These are phyloP conservation scores for Hypomecis atomaria DNA, from an alignment of 2,888 invertebrate species.

Conservation along the genomic window DNA sequence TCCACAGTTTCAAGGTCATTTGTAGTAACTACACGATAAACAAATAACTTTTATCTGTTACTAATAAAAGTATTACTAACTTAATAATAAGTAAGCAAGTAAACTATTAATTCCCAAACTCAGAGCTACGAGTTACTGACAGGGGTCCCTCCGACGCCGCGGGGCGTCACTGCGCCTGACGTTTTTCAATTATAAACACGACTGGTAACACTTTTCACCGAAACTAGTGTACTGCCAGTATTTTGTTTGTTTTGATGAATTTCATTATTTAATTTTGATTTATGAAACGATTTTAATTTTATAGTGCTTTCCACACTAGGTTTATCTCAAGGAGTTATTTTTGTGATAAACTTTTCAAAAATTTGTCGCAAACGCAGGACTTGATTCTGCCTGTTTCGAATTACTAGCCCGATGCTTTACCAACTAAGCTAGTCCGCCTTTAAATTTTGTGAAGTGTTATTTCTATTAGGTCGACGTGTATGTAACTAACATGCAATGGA, in stretches of 20 bases:
- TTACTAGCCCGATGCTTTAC: no score
- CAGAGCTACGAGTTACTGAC: slow-evolving; percentile 40
- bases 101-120: slow-evolving; percentile 24
- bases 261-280: slow-evolving; percentile 4
- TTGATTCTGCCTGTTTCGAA: no score
- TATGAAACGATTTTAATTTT: no score
- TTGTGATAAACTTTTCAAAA: no score
- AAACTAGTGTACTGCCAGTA: slow-evolving; percentile 37
- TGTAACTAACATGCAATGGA: no score
- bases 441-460: no score
- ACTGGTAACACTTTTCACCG: slow-evolving; percentile 70
- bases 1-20: not conserved
- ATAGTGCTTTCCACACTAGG: no score
- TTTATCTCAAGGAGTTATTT: no score
- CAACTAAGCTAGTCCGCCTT: no score
- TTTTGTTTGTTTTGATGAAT: slow-evolving; percentile 32
- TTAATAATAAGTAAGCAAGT: slow-evolving; percentile 14
- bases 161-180: slow-evolving; percentile 75
- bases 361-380: no score
- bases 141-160: slow-evolving; percentile 74
- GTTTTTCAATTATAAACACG: slow-evolving; percentile 72
- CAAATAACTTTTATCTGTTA: not conserved
- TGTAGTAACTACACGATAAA: not conserved
- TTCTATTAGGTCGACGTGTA: no score
- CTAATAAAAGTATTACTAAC: slow-evolving; percentile 9